phyloP scores from a whole-genome alignment of 1,140 invertebrate species.

The Temnothorax longispinosus region DNA sequence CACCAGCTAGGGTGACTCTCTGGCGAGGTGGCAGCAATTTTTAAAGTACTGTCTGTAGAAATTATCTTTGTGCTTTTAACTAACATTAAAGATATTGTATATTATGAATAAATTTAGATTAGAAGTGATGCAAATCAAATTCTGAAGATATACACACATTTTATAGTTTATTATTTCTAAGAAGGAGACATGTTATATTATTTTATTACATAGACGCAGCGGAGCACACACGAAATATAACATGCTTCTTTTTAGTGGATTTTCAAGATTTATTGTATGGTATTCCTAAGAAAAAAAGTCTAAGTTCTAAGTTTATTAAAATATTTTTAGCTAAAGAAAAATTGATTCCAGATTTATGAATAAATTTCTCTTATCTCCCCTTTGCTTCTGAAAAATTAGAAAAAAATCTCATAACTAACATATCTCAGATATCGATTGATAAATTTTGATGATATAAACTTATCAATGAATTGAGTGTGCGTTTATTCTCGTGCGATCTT shows the following conservation, averaged over 20 bases:
- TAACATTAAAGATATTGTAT: background rate
- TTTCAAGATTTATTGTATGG: background rate
- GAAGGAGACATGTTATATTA: background rate
- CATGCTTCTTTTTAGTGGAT: background rate
- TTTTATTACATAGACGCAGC: background rate
- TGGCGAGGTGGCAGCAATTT: background rate
- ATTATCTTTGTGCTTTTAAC: background rate
- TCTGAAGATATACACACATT: background rate
- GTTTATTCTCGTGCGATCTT: background rate
- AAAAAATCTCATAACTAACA: background rate
- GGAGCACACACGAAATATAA: background rate
- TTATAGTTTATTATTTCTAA: background rate
- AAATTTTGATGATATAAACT: constrained; percentile 3
- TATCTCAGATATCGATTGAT: background rate
- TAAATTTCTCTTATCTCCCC: background rate
- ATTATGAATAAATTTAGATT: background rate
- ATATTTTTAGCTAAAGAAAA: background rate
- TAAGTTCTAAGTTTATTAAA: background rate
- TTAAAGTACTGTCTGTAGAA: background rate
- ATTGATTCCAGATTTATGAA: background rate
- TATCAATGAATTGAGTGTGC: background rate
- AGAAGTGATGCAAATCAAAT: background rate
- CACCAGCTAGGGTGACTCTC: constrained; percentile 34
- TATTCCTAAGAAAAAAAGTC: background rate
- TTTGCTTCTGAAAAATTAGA: background rate